Evolutionary conservation across 2,888 invertebrate species (phyloP).

Genomic region (Melanotus villosus): DNA sequence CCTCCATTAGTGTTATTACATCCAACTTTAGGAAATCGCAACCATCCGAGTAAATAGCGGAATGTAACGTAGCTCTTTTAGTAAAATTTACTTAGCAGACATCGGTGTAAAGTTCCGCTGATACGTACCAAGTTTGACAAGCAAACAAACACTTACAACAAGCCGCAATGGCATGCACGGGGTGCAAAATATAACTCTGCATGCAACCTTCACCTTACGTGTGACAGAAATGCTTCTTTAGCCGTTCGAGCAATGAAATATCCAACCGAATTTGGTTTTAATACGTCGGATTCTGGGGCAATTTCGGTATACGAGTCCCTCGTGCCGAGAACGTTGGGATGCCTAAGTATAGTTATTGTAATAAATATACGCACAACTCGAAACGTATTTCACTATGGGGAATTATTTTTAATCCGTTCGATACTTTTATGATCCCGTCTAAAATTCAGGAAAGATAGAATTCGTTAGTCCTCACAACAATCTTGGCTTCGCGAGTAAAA

Average conservation of each 20-base stretch:
- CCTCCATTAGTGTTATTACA: slow-evolving; percentile 14
- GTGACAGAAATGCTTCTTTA: background rate
- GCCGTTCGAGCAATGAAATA: background rate
- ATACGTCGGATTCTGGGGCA: background rate
- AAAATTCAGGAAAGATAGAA: background rate
- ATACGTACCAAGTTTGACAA: slow-evolving; percentile 18
- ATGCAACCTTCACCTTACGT: slow-evolving; percentile 9
- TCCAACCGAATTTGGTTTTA: background rate
- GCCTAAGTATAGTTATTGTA: too few species aligned
- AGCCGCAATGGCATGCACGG: slow-evolving; percentile 16
- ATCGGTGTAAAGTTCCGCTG: slow-evolving; percentile 4
- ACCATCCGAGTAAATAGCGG: background rate
- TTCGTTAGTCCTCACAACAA: background rate
- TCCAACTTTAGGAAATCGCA: background rate
- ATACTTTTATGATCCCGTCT: too few species aligned
- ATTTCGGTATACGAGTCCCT: background rate
- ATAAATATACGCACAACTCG: background rate
- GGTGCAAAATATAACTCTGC: slow-evolving; percentile 16
- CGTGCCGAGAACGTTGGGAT: background rate
- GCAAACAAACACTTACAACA: slow-evolving; percentile 18
- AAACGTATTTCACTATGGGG: background rate
- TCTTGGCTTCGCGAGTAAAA: background rate
- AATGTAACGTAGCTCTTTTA: background rate
- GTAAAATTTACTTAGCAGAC: background rate
- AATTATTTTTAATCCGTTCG: background rate